Base-by-base conservation (phyloP, 2,888 invertebrate genomes). In the Pemphredon lugubris region DNA sequence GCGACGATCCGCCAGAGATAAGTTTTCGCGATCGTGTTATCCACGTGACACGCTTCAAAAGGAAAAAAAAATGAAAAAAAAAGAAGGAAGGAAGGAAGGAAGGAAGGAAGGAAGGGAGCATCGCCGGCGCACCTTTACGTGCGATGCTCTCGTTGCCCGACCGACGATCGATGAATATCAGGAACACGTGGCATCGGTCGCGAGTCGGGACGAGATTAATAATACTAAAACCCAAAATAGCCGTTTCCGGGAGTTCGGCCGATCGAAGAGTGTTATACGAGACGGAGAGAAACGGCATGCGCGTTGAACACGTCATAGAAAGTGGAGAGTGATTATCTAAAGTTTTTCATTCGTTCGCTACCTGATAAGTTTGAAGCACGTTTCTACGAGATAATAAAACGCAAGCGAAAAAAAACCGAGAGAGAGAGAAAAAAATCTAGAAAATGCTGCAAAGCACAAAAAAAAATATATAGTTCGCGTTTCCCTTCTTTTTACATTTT, bases 151-250 rank as follows among this genome's bases (percentile, higher is more conserved):
- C 55, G 18, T 42, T 42, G 18, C 20, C 50, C 34, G 42, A 37
- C 14, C 47, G 57, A 42, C 44, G 30, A 68, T 57, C 61, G 45
- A 32, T 9, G 40, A 18, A 50, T 11, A 50, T 30, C 20, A 48
- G 42, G 6, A 39, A 37, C 50, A 13, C 23, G 23, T 26, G 51
- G 58, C 65, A 37, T 51, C 68, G 45, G 58, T 26, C 61, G 40
- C 73, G 32, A 20, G 16, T 60, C 53, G 60, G 32, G 42, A 48
- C 76, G 79, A 79, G 65, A 79, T 79, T 73, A 60, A 61, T 85
- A 83, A 87, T 87, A 85, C 87, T 86, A 86, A 86, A 87, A 85
- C 84, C 87, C 86, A 87, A 87, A 88, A 86, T 86, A 83, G 67
- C 74, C 66, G 64, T 75, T 71, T 59, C 61, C 55, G 16, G 37